Evolutionary conservation across 2,797 vertebrate genomes (phyloP), one percentile per base, ranked within the genome.

Genomic region (Enteromius afrohamiltoni): DNA sequence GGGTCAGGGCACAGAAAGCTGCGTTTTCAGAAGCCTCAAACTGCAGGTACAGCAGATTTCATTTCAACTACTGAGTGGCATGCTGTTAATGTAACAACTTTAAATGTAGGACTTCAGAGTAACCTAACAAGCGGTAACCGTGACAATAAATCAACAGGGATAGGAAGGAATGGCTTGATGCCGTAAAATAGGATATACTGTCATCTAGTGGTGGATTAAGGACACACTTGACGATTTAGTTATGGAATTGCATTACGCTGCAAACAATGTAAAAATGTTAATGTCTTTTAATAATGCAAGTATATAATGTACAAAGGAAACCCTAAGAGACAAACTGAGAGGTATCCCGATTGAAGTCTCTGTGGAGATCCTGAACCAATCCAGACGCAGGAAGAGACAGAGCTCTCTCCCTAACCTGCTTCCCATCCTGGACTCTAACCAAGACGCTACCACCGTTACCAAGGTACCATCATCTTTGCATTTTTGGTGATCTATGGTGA

Each of bases 251-350:
- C 21, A 60, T 17, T 26, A 60, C 11, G 21, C 40, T 58, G 37
- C 23, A 64, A 62, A 70, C 11, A 45, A 34, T 75, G 31, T 55
- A 37, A 10, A 34, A 6, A n/a, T 73, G 70, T 19, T 70, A 17
- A 51, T 70, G 42, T 31, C 6, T 55, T 42, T 71, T 80, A 71
- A 45, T 76, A 64, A 34, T 70, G 6, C 7, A 45, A 34, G 64
- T 49, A 31, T 71, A 0, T 68, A 55, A 11, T 79, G 19, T 68
- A 2, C 83, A 16, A 81, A 99, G 97, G 96, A 97, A 13, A 95
- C 93, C 80, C 95, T 98, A 83, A 94, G 91, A 92, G 97, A 99
- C 90, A 99, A 97, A 87, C 93, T 99, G 68, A 95, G 86, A 1
- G 96, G 95, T 11, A 96, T 99, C 87, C 96, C 97, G 45, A 49